These are phyloP conservation scores for Australoheros facetus DNA, from an alignment of 2,797 vertebrate species.

Conservation along the genomic window DNA sequence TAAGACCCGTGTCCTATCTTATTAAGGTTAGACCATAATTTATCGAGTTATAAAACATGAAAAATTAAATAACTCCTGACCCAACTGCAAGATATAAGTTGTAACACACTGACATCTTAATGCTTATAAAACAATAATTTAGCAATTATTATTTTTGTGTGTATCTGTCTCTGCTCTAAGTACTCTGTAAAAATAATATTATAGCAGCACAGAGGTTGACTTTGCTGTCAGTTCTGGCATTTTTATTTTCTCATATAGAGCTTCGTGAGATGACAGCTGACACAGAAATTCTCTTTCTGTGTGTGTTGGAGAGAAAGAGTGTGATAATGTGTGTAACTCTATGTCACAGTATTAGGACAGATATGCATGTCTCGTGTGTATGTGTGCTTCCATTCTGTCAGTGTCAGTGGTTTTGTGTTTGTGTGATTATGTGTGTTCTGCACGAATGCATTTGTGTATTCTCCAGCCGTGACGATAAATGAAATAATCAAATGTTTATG, in stretches of 20 bases:
- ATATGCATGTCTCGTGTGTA: neutral
- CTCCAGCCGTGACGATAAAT: slow-evolving; percentile 44
- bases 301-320: neutral
- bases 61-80: no score
- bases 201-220: slow-evolving; percentile 6
- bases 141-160: neutral
- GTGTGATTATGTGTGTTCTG: slow-evolving; percentile 1
- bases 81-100: no score
- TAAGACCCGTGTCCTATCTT: no score
- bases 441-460: slow-evolving; percentile 8
- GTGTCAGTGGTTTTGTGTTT: neutral
- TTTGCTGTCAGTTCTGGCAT: slow-evolving; percentile 23
- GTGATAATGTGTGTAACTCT: neutral
- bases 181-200: neutral
- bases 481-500: slow-evolving; percentile 71
- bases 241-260: slow-evolving; percentile 13
- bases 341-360: neutral
- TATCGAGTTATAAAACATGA: no score
- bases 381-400: neutral
- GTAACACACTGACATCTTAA: no score
- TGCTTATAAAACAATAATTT: no score
- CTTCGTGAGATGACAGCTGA: slow-evolving; percentile 28
- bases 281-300: slow-evolving; percentile 17
- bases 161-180: neutral
- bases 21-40: no score